Evolutionary conservation across 2,113 vertebrate species (phyloP).

Genomic region (Channa maculata): DNA sequence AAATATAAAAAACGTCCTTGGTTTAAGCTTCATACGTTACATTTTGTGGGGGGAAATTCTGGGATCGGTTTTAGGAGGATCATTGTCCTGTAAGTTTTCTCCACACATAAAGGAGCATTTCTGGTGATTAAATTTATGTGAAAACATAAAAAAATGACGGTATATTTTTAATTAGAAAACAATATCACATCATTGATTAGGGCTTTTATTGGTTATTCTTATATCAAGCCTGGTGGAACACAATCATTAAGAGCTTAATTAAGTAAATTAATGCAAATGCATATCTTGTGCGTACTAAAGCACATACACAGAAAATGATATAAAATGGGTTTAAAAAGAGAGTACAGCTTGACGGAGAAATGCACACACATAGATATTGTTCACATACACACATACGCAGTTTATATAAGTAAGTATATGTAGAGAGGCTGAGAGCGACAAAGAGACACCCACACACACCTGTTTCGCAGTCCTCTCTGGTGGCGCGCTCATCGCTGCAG

Average conservation of each 20-base stretch:
- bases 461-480: conserved; percentile 81
- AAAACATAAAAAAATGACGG: neutral
- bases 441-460: conserved; percentile 58
- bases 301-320: neutral
- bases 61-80: too few species aligned
- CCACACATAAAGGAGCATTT: neutral
- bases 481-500: conserved; percentile 60
- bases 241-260: neutral
- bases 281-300: neutral
- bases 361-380: neutral
- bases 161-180: neutral
- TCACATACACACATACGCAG: neutral
- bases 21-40: too few species aligned
- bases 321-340: neutral
- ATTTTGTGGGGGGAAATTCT: neutral
- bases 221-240: neutral
- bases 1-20: neutral
- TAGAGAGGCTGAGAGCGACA: neutral
- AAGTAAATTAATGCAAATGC: neutral
- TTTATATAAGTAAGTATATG: neutral
- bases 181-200: neutral
- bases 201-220: neutral
- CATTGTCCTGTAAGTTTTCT: neutral
- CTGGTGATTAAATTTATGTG: neutral
- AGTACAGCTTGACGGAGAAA: neutral